Evolutionary conservation across 2,888 invertebrate species (phyloP).

Genomic region (Cryptocephalus primarius): DNA sequence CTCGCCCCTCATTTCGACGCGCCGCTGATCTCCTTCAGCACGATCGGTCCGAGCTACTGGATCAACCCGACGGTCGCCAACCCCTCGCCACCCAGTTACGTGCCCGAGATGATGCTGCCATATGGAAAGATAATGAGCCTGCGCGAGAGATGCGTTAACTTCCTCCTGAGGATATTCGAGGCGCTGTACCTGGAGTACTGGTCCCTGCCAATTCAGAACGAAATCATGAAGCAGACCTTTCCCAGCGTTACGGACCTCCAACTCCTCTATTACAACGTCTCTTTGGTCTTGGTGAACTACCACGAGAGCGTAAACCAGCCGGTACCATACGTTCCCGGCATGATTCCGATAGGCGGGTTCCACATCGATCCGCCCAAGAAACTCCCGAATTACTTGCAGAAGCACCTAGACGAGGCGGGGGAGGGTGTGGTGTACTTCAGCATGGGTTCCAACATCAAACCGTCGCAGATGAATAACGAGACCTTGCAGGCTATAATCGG

Average conservation of each 20-base stretch:
- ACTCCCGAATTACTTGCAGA: constrained; percentile 37
- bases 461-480: constrained; percentile 41
- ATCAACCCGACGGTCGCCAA: constrained; percentile 2
- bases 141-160: neutral
- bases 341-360: constrained; percentile 47
- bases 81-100: constrained; percentile 3
- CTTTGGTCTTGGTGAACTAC: constrained; percentile 24
- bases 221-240: neutral
- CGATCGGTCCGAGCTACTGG: constrained; percentile 35
- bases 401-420: constrained; percentile 40
- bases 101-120: constrained; percentile 17
- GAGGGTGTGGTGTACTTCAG: constrained; percentile 48
- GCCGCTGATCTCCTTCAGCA: constrained; percentile 31
- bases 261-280: constrained; percentile 16
- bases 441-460: constrained; percentile 49
- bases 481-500: constrained; percentile 34
- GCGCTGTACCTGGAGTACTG: neutral
- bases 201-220: neutral
- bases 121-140: neutral
- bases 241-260: neutral
- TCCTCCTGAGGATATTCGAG: neutral
- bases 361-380: constrained; percentile 31
- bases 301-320: constrained; percentile 43
- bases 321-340: constrained; percentile 43
- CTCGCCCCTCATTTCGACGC: constrained; percentile 28